phyloP scores from a whole-genome alignment of 2,113 vertebrate species.

The Python bivittatus region DNA sequence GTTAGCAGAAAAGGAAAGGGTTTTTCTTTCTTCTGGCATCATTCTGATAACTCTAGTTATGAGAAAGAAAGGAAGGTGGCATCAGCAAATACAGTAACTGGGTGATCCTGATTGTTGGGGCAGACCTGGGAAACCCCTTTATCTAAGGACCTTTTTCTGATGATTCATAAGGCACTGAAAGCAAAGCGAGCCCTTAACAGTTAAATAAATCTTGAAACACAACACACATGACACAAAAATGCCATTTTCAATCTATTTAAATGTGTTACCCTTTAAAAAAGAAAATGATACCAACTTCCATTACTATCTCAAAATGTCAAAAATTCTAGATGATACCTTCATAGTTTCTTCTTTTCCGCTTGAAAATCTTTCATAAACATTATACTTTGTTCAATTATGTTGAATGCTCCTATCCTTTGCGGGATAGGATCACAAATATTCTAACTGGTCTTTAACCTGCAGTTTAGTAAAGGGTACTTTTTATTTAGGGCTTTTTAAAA shows the following conservation, averaged over 20 bases:
- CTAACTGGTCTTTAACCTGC: background rate
- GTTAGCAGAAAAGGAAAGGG: background rate
- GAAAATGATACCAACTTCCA: constrained; percentile 8
- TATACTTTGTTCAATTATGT: background rate
- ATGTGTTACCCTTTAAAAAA: constrained; percentile 16
- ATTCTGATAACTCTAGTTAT: background rate
- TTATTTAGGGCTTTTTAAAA: background rate
- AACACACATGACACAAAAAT: background rate
- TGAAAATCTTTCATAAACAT: background rate
- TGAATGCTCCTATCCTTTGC: background rate
- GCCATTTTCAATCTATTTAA: constrained; percentile 14
- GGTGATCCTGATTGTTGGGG: background rate
- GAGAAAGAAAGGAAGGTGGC: background rate
- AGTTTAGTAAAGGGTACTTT: background rate
- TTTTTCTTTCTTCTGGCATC: background rate
- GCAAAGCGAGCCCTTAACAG: background rate
- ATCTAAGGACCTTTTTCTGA: background rate
- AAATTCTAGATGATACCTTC: background rate
- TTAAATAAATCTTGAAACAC: constrained; percentile 1
- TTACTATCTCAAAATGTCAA: constrained; percentile 21
- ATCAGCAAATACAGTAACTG: background rate
- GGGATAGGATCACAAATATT: background rate
- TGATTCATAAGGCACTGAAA: background rate
- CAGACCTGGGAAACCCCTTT: background rate
- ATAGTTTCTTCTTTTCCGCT: background rate